Base-by-base conservation (phyloP, 2,797 vertebrate species). In the Sarcoramphus papa region DNA sequence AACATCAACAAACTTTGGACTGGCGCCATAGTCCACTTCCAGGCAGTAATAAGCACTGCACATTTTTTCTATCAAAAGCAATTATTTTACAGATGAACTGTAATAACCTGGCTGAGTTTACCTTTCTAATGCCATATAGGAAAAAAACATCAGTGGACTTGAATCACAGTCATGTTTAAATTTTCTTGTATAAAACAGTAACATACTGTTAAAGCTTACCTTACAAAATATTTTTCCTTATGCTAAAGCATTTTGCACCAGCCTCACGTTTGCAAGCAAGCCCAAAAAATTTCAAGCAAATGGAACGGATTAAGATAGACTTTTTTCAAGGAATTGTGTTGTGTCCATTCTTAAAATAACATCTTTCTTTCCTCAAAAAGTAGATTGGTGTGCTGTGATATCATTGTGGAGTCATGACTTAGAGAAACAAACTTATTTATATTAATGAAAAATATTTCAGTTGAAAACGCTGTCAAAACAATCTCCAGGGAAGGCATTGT, bases 381-480 rank as follows among this genome's bases (percentile, higher is more conserved):
- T 63, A 69, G 64, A 82, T 83, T 85, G 81, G 45, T 85, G 75
- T 90, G 47, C 79, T 92, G 51, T 95, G 96, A 88, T 91, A 95
- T 97, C 93, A 91, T 88, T 94, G 51, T 79, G 73, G 41, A 96
- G 57, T 78, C 89, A 77, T 64, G 57, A 68, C 73, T 74, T 96
- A 88, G 69, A 94, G 85, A 83, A 89, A 76, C 54, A 74, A 86
- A 89, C 54, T 95, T 70, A 94, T 82, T 92, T 85, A 89, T 75
- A 88, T 92, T 93, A 88, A 94, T 95, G 94, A 96, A 96, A 97
- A 95, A 82, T 91, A 84, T 92, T 97, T 97, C 88, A 83, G 90
- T 96, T 97, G 92, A 97, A 98, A 97, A 65, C 3, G 2, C 79
- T 97, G 97, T 98, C 96, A 97, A 96, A 97, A 97, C 87, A 96